These are phyloP conservation scores for Sakesphorus luctuosus DNA, from an alignment of 2,113 vertebrate genomes.

Conservation along the genomic window DNA sequence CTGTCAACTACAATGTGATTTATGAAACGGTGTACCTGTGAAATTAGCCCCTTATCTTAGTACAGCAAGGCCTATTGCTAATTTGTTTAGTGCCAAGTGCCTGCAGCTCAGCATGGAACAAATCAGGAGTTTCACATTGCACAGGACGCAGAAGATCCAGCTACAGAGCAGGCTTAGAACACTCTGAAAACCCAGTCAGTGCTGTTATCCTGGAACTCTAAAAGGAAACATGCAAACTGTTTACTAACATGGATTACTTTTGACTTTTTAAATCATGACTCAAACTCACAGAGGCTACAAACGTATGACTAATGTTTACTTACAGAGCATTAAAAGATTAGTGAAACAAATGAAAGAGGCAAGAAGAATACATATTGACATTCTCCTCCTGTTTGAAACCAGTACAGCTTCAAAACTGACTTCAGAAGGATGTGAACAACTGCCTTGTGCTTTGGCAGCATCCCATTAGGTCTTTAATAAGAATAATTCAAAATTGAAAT, in stretches of 20 bases:
- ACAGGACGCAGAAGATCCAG: background rate
- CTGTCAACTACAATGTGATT: slow-evolving; percentile 22
- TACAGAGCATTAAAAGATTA: background rate
- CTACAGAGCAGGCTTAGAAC: background rate
- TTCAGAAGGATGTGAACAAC: background rate
- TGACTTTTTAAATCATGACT: background rate
- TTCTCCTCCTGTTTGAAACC: background rate
- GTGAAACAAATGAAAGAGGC: background rate
- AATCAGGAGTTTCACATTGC: background rate
- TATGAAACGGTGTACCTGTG: slow-evolving; percentile 41
- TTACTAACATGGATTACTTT: background rate
- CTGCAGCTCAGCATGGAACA: background rate
- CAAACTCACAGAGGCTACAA: background rate
- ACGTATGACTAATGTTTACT: slow-evolving; percentile 4
- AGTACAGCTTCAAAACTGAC: background rate
- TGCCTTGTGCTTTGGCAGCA: background rate
- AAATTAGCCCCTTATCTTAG: slow-evolving; percentile 56
- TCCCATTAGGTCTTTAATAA: background rate
- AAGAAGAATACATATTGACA: slow-evolving; percentile 20
- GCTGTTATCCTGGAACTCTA: background rate
- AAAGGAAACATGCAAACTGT: background rate
- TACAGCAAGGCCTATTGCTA: slow-evolving; percentile 9
- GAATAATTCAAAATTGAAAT: slow-evolving; percentile 16
- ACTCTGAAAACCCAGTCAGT: background rate
- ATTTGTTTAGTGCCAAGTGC: slow-evolving; percentile 4